Percentiles rank a stretch among this genome's conserved stretches.
phyloP scores from a whole-genome alignment of 2,797 vertebrate genomes.

The Pseudocheirus occidentalis region DNA sequence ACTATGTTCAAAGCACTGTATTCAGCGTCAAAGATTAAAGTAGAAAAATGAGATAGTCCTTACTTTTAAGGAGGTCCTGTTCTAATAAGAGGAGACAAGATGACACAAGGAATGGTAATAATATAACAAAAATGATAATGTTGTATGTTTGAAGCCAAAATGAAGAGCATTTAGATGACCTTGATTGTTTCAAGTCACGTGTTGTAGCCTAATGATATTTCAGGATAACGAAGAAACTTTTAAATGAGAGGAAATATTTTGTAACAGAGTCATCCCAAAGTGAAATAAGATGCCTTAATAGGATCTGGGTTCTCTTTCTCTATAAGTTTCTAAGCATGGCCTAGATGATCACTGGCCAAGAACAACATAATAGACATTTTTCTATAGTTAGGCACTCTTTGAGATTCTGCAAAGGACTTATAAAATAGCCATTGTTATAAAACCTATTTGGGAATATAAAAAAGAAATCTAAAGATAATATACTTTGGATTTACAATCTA shows the following conservation, averaged over 20 bases:
- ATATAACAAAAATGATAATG: not conserved
- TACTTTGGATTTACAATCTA: not conserved
- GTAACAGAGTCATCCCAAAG: not conserved
- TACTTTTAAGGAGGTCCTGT: not conserved
- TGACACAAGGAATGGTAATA: not conserved
- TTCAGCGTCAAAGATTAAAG: not conserved
- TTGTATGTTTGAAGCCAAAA: not conserved
- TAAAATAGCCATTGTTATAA: not conserved
- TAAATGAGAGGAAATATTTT: not conserved
- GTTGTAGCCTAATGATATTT: not conserved
- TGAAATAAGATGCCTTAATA: not conserved
- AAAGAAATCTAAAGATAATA: not conserved
- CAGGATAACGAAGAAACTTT: not conserved
- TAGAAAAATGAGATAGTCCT: not conserved
- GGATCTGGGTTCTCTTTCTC: not conserved
- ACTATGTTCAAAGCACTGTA: not conserved
- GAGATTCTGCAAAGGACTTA: not conserved
- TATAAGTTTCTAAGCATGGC: not conserved
- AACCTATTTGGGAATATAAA: not conserved
- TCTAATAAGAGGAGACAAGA: not conserved
- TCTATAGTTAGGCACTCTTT: not conserved
- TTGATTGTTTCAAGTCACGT: not conserved
- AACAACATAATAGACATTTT: not conserved
- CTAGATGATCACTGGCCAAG: not conserved
- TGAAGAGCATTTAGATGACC: not conserved